A percentile compares a stretch with the other conserved stretches of the same genome.
Evolutionary conservation across 37 sponge, comb jelly and placozoan genomes (phyloP).

Genomic region (Corticium candelabrum): DNA sequence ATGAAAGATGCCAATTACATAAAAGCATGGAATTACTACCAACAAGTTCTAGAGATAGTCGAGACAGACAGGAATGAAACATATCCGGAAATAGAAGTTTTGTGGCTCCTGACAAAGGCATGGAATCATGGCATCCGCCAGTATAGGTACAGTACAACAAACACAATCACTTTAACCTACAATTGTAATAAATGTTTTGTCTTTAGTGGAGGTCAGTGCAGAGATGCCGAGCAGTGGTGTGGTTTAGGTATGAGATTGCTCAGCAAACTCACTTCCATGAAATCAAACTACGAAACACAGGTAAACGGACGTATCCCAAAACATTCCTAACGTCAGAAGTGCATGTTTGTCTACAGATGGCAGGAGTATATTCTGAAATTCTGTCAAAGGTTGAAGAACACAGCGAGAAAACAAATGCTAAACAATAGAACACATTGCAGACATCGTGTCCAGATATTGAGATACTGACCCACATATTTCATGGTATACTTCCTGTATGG

Average conservation of each 20-base stretch:
- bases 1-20: no score
- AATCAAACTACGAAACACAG: constrained; percentile 59
- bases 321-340: no score
- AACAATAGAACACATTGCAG: no score
- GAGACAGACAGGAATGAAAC: constrained; percentile 8
- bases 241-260: constrained; percentile 68
- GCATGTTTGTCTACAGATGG: no score
- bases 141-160: constrained; percentile 36
- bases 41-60: not conserved
- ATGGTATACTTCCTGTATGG: no score
- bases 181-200: not conserved
- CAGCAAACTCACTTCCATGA: constrained; percentile 44
- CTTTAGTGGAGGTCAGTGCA: constrained; percentile 35
- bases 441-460: no score
- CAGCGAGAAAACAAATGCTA: no score
- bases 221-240: constrained; percentile 85
- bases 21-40: not conserved
- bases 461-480: no score
- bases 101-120: constrained; percentile 75
- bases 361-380: no score
- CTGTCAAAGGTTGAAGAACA: no score
- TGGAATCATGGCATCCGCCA: constrained; percentile 82
- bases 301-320: no score
- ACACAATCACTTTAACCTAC: not conserved
- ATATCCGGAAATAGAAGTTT: constrained; percentile 76